A percentile compares a stretch with the other conserved stretches of the same genome.
These are phyloP conservation scores for Chloroclystis v-ata DNA, from an alignment of 2,888 invertebrate species.

Conservation along the genomic window DNA sequence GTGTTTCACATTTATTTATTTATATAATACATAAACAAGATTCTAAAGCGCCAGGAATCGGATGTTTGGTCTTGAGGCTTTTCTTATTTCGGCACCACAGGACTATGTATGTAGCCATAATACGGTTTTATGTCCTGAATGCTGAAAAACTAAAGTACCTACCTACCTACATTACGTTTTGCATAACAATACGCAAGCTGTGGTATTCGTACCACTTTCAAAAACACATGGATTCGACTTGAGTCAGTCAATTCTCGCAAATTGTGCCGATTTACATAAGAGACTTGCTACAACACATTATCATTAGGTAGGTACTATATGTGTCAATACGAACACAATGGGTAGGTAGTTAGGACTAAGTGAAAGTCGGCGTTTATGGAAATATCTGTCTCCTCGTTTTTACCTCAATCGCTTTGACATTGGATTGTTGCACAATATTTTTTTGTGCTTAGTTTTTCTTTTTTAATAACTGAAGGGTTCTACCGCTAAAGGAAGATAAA, in stretches of 20 bases:
- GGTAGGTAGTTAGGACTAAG: slow-evolving; percentile 12
- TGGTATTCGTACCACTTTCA: slow-evolving; percentile 45
- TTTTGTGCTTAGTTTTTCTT: no score
- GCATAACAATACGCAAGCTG: slow-evolving; percentile 60
- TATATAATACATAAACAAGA: background rate
- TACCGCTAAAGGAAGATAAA: no score
- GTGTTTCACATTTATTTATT: slow-evolving; percentile 19
- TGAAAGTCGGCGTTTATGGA: slow-evolving; percentile 25
- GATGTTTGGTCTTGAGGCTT: no score
- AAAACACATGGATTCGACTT: slow-evolving; percentile 51
- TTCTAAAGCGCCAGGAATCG: no score
- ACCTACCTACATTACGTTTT: slow-evolving; percentile 35
- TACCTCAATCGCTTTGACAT: background rate
- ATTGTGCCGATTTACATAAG: slow-evolving; percentile 55
- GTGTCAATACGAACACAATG: slow-evolving; percentile 30
- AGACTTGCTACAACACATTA: slow-evolving; percentile 41
- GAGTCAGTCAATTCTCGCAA: slow-evolving; percentile 52
- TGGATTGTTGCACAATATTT: background rate
- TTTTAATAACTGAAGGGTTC: no score
- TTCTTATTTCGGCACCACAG: no score
- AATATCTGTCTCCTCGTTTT: slow-evolving; percentile 1
- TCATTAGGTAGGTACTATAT: slow-evolving; percentile 35
- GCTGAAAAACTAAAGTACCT: no score
- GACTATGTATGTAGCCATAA: no score
- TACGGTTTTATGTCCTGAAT: no score